Percentiles rank a stretch among this genome's conserved stretches.
Evolutionary conservation across 2,888 invertebrate genomes (phyloP).

Genomic region (Stenchaetothrips biformis): DNA sequence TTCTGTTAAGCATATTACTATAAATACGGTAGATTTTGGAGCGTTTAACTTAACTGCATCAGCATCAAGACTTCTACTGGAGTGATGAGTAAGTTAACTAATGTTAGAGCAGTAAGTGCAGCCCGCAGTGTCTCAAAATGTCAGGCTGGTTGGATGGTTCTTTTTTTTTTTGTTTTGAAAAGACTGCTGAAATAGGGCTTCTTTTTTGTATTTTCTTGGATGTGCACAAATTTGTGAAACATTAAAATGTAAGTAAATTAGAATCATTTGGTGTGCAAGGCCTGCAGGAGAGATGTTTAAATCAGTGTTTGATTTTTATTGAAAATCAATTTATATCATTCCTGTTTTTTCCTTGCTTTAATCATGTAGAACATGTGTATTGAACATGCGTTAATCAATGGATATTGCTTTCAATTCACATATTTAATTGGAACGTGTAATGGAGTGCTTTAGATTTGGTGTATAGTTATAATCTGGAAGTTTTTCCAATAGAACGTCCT

Average conservation of each 20-base stretch:
- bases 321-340: slow-evolving; percentile 13
- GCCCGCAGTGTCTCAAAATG: slow-evolving; percentile 33
- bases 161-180: slow-evolving; percentile 28
- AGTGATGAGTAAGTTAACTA: slow-evolving; percentile 19
- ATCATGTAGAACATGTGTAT: neutral
- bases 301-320: slow-evolving; percentile 19
- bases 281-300: slow-evolving; percentile 14
- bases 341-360: neutral
- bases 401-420: neutral
- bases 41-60: slow-evolving; percentile 21
- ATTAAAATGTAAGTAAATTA: slow-evolving; percentile 23
- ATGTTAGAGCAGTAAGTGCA: slow-evolving; percentile 28
- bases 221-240: slow-evolving; percentile 27
- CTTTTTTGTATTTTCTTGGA: slow-evolving; percentile 33
- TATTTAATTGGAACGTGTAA: neutral
- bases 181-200: slow-evolving; percentile 29
- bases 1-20: slow-evolving; percentile 17
- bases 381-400: neutral
- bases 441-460: slow-evolving; percentile 6
- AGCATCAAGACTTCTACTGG: neutral
- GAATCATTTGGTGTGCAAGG: slow-evolving; percentile 9
- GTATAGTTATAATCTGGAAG: neutral
- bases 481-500: neutral
- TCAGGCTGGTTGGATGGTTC: slow-evolving; percentile 31
- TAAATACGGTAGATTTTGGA: slow-evolving; percentile 16